Percentiles rank a stretch among this genome's conserved stretches.
phyloP scores from a whole-genome alignment of 2,888 invertebrate genomes.

The Craniophora ligustri region DNA sequence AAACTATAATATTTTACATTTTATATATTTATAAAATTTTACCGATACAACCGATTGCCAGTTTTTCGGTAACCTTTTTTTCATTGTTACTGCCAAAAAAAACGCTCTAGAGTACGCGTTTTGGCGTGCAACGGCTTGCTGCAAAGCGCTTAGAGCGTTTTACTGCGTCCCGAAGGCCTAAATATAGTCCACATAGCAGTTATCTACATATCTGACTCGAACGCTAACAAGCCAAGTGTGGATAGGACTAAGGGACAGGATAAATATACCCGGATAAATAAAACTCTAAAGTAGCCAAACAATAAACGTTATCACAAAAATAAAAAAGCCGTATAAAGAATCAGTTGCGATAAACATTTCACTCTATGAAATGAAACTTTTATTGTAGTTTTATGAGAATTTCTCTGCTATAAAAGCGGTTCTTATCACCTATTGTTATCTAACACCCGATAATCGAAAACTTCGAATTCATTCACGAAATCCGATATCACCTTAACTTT shows the following conservation, averaged over 20 bases:
- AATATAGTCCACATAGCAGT: slow-evolving; percentile 13
- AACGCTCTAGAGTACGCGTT: slow-evolving; percentile 29
- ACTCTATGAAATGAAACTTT: slow-evolving; percentile 60
- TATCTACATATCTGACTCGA: not conserved
- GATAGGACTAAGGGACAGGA: slow-evolving; percentile 1
- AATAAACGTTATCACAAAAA: slow-evolving; percentile 40
- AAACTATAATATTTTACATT: not conserved
- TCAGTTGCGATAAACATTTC: slow-evolving; percentile 49
- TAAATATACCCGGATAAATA: slow-evolving; percentile 9
- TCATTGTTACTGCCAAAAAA: slow-evolving; percentile 35
- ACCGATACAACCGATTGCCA: slow-evolving; percentile 17
- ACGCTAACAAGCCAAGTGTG: slow-evolving; percentile 11
- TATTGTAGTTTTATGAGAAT: slow-evolving; percentile 66
- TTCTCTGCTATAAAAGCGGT: slow-evolving; percentile 68
- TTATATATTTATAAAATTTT: slow-evolving; percentile 11
- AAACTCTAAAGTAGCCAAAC: slow-evolving; percentile 17
- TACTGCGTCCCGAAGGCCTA: not conserved
- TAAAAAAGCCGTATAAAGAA: slow-evolving; percentile 46
- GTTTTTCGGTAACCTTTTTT: slow-evolving; percentile 29
- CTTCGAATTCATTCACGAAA: slow-evolving; percentile 68
- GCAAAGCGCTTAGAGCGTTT: slow-evolving; percentile 31
- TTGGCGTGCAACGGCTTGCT: slow-evolving; percentile 26
- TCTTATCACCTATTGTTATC: slow-evolving; percentile 69
- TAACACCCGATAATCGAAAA: slow-evolving; percentile 66
- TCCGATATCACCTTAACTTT: slow-evolving; percentile 67